Evolutionary conservation across 1,140 invertebrate species (phyloP).

Genomic region (Nebria ingens): DNA sequence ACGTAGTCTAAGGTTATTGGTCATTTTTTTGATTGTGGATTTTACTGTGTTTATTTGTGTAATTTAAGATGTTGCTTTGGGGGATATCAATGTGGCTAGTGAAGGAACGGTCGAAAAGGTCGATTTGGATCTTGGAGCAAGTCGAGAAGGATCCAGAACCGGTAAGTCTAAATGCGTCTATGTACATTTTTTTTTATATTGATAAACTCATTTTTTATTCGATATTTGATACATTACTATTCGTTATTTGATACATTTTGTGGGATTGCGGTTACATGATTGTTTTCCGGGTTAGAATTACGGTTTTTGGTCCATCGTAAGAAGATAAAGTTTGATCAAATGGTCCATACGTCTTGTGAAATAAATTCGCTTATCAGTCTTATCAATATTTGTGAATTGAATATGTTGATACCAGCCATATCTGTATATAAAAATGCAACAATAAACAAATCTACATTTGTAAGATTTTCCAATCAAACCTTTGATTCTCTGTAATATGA

Average conservation of each 20-base stretch:
- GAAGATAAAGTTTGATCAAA: conserved; percentile 31
- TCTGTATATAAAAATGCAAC: conserved; percentile 20
- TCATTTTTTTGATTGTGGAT: conserved; percentile 19
- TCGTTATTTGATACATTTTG: conserved; percentile 9
- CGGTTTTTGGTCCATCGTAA: conserved; percentile 14
- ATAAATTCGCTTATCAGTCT: conserved; percentile 24
- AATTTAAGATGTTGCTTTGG: conserved; percentile 22
- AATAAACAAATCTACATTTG: too few species aligned
- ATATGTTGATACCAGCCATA: conserved; percentile 34
- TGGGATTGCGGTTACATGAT: too few species aligned
- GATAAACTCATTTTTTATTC: too few species aligned
- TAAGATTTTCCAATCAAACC: conserved; percentile 19
- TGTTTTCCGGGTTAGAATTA: too few species aligned
- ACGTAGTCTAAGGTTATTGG: conserved; percentile 24
- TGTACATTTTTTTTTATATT: too few species aligned
- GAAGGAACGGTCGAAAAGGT: conserved; percentile 44
- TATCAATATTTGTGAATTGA: conserved; percentile 22
- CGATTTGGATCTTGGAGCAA: conserved; percentile 65
- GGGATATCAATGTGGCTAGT: conserved; percentile 24
- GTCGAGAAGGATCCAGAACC: conserved; percentile 72
- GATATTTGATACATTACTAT: too few species aligned
- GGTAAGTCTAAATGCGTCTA: conserved; percentile 45
- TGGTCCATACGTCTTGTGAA: conserved; percentile 28
- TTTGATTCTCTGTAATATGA: conserved; percentile 32
- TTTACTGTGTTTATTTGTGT: conserved; percentile 9